Conservation (phyloP, 2,888 invertebrate genomes). For the Rhyacophila evoluta region DNA sequence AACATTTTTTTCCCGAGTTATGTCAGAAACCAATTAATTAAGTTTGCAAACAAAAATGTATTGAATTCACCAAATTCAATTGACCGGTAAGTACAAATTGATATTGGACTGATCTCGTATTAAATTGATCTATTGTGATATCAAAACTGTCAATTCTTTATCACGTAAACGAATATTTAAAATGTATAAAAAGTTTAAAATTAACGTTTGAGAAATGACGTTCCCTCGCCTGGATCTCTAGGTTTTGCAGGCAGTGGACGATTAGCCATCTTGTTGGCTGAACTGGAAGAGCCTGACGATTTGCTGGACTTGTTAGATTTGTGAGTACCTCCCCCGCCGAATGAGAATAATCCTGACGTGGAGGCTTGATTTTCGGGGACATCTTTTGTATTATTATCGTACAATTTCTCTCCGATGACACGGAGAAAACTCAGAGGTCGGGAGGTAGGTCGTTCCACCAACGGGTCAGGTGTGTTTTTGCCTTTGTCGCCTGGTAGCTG, state of each 20-base stretch:
- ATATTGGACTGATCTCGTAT: not conserved
- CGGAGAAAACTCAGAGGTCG: slow-evolving; percentile 73
- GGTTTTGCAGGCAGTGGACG: slow-evolving; percentile 79
- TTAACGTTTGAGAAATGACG: slow-evolving; percentile 59
- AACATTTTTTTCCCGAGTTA: no score
- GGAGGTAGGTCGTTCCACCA: slow-evolving; percentile 63
- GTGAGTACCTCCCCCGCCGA: slow-evolving; percentile 58
- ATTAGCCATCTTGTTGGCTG: slow-evolving; percentile 73
- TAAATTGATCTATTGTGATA: not conserved
- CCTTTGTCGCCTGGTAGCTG: slow-evolving; percentile 69
- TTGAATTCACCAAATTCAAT: no score
- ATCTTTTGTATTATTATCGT: slow-evolving; percentile 41
- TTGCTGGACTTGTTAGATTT: slow-evolving; percentile 54
- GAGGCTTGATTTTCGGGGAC: slow-evolving; percentile 19
- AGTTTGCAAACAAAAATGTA: no score
- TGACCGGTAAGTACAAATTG: not conserved
- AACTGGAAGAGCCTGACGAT: slow-evolving; percentile 60
- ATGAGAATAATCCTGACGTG: slow-evolving; percentile 59
- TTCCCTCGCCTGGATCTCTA: slow-evolving; percentile 63
- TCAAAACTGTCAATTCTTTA: not conserved
- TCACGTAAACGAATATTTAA: not conserved
- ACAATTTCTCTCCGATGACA: slow-evolving; percentile 70
- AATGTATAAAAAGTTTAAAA: not conserved
- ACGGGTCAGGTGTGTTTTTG: slow-evolving; percentile 63
- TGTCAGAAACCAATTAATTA: no score